Base-by-base conservation (phyloP, 2,113 vertebrate species). In the Turnix velox region DNA sequence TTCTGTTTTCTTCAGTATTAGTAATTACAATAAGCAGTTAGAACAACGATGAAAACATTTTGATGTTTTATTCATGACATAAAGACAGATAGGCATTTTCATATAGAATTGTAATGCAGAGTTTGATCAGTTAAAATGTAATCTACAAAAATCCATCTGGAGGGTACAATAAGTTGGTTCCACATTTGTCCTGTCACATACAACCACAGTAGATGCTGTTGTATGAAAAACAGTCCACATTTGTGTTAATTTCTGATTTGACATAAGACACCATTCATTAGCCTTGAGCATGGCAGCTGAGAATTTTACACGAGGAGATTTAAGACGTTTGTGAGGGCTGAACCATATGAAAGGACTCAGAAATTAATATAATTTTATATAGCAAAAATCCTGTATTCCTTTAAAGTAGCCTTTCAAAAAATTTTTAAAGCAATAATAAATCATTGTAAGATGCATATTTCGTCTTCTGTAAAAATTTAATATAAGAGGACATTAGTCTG, bases 141-240 rank as follows among this genome's bases (percentile, higher is more conserved):
- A 84, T 54, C 58, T 58, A 51, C 40, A 82, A 78, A 87, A 96
- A 84, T 72, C 43, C 65, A 71, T 82, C 61, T 92, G 77, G 37
- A 94, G 62, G n/a, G 45, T 61, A 75, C 91, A 94, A 92, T 77
- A 75, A 91, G 94, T 77, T 72, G 18, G 17, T 79, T 91, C 43
- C 58, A 90, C 30, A 45, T 91, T 91, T 91, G 13, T 78, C 33
- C 51, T 84, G 52, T 78, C 76, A 84, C 25, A 59, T 72, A 87
- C 78, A 84, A 57, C 52, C 71, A n/a, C 35, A 55, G 22, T 67
- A 77, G 68, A 87, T 8, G 39, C 31, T 87, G 54, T 42, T 49
- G 72, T 49, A 57, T 61, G 68, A 83, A 68, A 92, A 94, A 23
- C 17, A 71, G 35, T 35, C n/a, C 61, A 39, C 33, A 52, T 61